These are phyloP conservation scores for Lathamus discolor DNA, from an alignment of 2,113 vertebrate genomes.

Conservation along the genomic window DNA sequence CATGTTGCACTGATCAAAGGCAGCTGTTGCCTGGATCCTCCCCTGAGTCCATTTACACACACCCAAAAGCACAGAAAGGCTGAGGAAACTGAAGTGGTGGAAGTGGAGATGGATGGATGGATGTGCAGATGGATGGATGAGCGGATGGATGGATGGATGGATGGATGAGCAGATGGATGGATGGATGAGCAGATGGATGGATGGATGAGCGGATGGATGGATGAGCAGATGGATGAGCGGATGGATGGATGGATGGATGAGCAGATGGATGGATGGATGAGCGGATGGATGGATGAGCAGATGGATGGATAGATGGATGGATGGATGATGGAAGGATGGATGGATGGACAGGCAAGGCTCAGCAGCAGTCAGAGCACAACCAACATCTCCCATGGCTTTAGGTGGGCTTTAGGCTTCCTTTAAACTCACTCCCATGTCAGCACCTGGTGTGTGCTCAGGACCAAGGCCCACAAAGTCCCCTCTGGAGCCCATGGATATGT, in stretches of 20 bases:
- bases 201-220: neutral
- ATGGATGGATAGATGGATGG: neutral
- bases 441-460: neutral
- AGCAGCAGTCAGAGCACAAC: neutral
- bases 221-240: neutral
- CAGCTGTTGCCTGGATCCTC: conserved; percentile 75
- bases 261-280: neutral
- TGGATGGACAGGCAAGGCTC: neutral
- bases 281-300: no score
- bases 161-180: neutral
- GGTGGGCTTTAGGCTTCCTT: neutral
- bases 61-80: neutral
- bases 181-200: no score
- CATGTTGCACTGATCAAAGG: conserved; percentile 80
- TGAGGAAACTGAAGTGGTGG: neutral
- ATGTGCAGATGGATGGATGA: no score
- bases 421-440: rapidly evolving
- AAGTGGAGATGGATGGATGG: neutral
- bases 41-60: conserved; percentile 36
- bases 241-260: neutral
- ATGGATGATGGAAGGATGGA: neutral
- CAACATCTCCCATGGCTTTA: neutral
- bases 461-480: no score
- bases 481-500: neutral
- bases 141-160: neutral